Evolutionary conservation across 1,140 invertebrate species (phyloP).

Genomic region (Dufourea novaeangliae): DNA sequence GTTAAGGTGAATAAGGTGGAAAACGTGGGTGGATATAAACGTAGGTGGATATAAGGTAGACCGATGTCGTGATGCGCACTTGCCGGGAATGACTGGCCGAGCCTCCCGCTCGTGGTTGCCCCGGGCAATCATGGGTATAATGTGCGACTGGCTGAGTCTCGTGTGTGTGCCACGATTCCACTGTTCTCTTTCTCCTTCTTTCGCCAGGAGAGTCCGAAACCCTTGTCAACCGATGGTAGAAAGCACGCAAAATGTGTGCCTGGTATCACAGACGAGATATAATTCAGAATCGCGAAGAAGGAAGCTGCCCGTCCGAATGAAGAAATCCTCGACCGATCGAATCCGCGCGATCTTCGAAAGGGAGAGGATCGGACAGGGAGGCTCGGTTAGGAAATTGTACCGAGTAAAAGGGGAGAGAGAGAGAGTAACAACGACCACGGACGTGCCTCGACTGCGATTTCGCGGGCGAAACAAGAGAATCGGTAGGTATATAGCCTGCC

Average conservation of each 20-base stretch:
- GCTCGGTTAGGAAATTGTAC: no score
- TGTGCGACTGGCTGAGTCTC: conserved; percentile 56
- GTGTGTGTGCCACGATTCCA: conserved; percentile 14
- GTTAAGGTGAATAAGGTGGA: conserved; percentile 57
- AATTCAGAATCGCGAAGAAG: no score
- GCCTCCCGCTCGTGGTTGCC: conserved; percentile 72
- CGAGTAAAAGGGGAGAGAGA: not conserved
- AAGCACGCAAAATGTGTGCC: not conserved
- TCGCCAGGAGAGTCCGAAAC: not conserved
- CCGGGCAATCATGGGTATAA: conserved; percentile 72
- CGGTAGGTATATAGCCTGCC: conserved; percentile 8
- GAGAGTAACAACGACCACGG: conserved; percentile 13
- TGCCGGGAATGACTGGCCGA: conserved; percentile 75
- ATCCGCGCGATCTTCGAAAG: not conserved
- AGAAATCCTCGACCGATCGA: not conserved
- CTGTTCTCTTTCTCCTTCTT: not conserved
- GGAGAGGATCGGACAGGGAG: not conserved
- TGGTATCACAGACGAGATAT: no score
- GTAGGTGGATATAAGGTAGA: conserved; percentile 63
- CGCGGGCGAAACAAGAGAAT: conserved; percentile 33
- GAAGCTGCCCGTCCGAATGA: no score
- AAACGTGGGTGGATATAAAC: conserved; percentile 48
- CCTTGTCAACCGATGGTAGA: not conserved
- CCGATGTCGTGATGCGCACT: conserved; percentile 75
- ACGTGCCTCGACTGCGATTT: conserved; percentile 33